Evolutionary conservation across 2,113 vertebrate species (phyloP).

Genomic region (Plectropomus leopardus): DNA sequence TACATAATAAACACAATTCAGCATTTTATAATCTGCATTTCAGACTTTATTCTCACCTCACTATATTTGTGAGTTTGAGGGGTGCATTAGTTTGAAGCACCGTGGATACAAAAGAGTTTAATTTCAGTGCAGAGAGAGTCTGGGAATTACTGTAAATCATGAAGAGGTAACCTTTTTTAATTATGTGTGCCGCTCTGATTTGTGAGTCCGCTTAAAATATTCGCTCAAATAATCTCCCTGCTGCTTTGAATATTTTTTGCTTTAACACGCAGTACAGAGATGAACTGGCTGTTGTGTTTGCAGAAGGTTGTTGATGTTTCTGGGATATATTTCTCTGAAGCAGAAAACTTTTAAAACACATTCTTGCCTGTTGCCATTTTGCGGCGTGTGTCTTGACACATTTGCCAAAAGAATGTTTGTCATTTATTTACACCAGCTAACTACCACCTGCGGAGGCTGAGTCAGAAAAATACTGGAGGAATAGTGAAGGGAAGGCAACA

Average conservation of each 20-base stretch:
- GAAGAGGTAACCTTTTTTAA: background rate
- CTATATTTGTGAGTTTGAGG: background rate
- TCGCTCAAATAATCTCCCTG: background rate
- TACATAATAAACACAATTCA: background rate
- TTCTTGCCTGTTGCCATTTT: conserved; percentile 9
- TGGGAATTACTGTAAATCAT: background rate
- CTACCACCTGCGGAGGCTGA: conserved; percentile 52
- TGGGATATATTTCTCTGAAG: background rate
- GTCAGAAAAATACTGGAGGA: conserved; percentile 37
- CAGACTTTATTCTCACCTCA: background rate
- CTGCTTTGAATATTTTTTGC: background rate
- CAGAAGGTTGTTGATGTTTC: background rate
- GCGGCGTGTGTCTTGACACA: conserved; percentile 8
- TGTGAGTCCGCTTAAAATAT: background rate
- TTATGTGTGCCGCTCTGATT: background rate
- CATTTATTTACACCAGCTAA: conserved; percentile 54
- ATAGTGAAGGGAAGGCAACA: conserved; percentile 41
- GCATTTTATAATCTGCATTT: background rate
- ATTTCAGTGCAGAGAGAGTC: background rate
- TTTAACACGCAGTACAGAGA: background rate
- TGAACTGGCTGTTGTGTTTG: background rate
- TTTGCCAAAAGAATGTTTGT: conserved; percentile 33
- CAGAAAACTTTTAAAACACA: background rate
- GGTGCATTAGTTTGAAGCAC: background rate
- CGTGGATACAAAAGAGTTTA: background rate